These are phyloP conservation scores for Araneus ventricosus DNA, from an alignment of 1,140 invertebrate genomes.

Conservation along the genomic window DNA sequence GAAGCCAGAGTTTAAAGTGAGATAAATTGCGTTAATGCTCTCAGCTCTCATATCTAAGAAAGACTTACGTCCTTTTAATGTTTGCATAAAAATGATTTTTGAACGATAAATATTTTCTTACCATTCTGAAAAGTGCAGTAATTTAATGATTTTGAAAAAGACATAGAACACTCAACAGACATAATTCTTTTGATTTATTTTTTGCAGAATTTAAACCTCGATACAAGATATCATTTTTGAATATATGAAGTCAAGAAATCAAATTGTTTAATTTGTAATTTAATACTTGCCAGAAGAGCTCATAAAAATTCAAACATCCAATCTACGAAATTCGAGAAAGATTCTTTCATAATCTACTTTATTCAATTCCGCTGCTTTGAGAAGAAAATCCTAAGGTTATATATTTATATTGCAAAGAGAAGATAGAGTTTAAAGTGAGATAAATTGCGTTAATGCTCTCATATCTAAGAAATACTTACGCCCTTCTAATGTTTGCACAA, in stretches of 20 bases:
- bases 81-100: slow-evolving; percentile 2
- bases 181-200: too few relatives aligned
- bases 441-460: slow-evolving; percentile 1
- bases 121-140: too few relatives aligned
- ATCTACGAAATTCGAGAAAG: not conserved
- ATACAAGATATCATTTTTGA: too few relatives aligned
- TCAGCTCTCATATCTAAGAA: not conserved
- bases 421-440: not conserved
- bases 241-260: too few relatives aligned
- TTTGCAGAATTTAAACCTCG: too few relatives aligned
- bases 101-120: too few relatives aligned
- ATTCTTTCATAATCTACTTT: not conserved
- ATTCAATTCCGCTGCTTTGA: not conserved
- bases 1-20: not conserved
- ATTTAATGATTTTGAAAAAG: too few relatives aligned
- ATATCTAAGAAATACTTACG: not conserved
- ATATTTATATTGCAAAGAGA: not conserved
- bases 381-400: not conserved
- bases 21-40: not conserved
- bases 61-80: not conserved
- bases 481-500: not conserved
- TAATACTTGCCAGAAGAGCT: not conserved
- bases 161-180: too few relatives aligned
- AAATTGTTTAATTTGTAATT: not conserved
- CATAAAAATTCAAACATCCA: not conserved